These are phyloP conservation scores for Lepilemur septentrionalis DNA, from an alignment of 2,797 vertebrate genomes.

Conservation along the genomic window DNA sequence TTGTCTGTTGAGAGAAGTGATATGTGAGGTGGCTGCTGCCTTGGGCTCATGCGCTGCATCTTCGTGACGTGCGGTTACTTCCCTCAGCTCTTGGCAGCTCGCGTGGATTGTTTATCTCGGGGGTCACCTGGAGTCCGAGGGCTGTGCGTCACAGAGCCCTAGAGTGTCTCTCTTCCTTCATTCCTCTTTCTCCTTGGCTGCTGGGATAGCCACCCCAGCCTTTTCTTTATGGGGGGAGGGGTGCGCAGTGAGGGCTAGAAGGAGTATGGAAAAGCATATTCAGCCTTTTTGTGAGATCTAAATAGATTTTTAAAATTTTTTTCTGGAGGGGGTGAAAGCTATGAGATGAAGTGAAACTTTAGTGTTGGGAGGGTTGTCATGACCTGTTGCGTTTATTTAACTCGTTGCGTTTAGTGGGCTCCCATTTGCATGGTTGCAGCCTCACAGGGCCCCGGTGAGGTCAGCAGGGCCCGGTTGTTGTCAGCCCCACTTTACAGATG, in stretches of 20 bases:
- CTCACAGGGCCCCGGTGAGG: not conserved
- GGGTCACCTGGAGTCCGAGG: not conserved
- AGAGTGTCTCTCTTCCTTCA: fast-evolving
- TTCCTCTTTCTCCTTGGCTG: not conserved
- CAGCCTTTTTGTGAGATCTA: not conserved
- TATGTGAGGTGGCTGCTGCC: not conserved
- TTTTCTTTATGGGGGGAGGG: not conserved
- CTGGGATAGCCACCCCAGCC: not conserved
- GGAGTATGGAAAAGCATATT: not conserved
- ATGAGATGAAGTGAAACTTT: not conserved
- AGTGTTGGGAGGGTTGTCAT: not conserved
- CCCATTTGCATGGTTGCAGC: not conserved
- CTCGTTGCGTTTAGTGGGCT: not conserved
- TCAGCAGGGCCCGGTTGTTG: not conserved
- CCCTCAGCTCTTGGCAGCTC: not conserved
- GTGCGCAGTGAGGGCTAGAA: not conserved
- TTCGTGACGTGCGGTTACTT: not conserved
- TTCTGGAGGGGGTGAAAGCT: not conserved
- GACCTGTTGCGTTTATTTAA: not conserved
- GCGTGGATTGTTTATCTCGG: not conserved
- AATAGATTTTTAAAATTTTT: not conserved
- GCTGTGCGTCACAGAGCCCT: not conserved
- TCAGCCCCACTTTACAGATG: not conserved
- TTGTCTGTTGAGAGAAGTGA: not conserved
- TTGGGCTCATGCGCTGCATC: not conserved